Conservation (phyloP, 2,797 vertebrate species). For the Helicolenus hilgendorfi region DNA sequence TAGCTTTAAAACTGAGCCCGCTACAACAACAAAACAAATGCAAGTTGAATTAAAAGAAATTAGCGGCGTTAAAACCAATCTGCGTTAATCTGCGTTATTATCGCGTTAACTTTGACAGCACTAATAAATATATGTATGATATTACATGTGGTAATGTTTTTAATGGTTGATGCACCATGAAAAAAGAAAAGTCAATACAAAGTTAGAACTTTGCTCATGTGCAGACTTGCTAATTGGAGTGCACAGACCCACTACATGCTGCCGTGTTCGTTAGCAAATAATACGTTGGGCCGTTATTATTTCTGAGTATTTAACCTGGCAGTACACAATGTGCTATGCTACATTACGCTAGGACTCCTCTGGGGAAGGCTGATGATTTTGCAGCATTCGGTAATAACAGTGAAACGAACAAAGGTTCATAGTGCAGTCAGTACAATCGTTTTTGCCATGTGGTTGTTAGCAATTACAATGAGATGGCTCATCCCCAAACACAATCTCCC, state of each 20-base stretch:
- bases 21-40: too few species aligned
- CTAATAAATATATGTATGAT: too few species aligned
- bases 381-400: slow-evolving; percentile 30
- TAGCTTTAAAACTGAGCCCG: too few species aligned
- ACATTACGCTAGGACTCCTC: slow-evolving; percentile 39
- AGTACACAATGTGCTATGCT: slow-evolving; percentile 15
- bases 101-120: neutral
- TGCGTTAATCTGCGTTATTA: too few species aligned
- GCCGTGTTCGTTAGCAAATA: slow-evolving; percentile 48
- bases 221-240: slow-evolving; percentile 20
- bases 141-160: neutral
- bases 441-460: slow-evolving; percentile 51
- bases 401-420: slow-evolving; percentile 35
- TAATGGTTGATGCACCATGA: neutral
- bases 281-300: slow-evolving; percentile 28
- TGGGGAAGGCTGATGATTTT: slow-evolving; percentile 32
- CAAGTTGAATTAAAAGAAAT: too few species aligned
- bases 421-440: slow-evolving; percentile 58
- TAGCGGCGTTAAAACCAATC: too few species aligned
- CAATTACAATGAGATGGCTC: slow-evolving; percentile 60
- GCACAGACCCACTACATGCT: slow-evolving; percentile 16
- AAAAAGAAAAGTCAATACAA: slow-evolving; percentile 11
- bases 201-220: slow-evolving; percentile 26
- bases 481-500: slow-evolving; percentile 16
- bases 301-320: slow-evolving; percentile 43